Evolutionary conservation across 1,140 invertebrate species (phyloP), one percentile per base, ranked within the genome.

Genomic region (Argopecten irradians): DNA sequence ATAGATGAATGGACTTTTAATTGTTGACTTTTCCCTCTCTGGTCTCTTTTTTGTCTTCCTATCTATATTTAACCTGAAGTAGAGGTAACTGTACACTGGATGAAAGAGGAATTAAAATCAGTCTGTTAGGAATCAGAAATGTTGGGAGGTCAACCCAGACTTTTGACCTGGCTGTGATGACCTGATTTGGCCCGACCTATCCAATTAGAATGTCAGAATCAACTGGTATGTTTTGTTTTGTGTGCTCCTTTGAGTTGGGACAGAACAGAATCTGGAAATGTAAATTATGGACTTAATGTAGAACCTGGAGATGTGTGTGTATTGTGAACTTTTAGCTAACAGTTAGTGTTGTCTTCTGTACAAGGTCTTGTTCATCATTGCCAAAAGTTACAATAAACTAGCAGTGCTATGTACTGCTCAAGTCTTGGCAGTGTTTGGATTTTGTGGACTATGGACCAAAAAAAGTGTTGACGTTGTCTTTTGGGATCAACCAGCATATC

Each of bases 41-140:
- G 55, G n/a, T 5, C 5, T n/a, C 55, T 71, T 22, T 71, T 71
- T 71, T 71, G 55, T 71, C 55, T 71, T 71, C 55, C n/a, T 71
- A 71, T 71, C 55, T 71, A 71, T 71, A 71, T 71, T 71, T 71
- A 71, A 71, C 55, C 55, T 71, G 55, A 71, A 71, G 55, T 71
- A 71, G 22, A 11, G 55, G 55, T 71, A 71, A 28, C 55, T 3
- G n/a, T 28, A 71, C 55, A 71, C 55, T 71, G 22, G 55, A 71
- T 71, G n/a, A 71, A 71, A 28, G 55, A 71, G 55, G 28, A 71
- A 71, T 71, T 71, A 71, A 71, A 28, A 7, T 71, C 55, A 71
- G 11, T 28, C n/a, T 71, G 55, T 1, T 71, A 1, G 55, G 28
- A 71, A 71, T 71, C 55, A 71, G 13, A 8, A 19, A 46, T 19